Evolutionary conservation across 1,140 invertebrate genomes (phyloP), one percentile per base, ranked within the genome.

Genomic region (Papilio xuthus): DNA sequence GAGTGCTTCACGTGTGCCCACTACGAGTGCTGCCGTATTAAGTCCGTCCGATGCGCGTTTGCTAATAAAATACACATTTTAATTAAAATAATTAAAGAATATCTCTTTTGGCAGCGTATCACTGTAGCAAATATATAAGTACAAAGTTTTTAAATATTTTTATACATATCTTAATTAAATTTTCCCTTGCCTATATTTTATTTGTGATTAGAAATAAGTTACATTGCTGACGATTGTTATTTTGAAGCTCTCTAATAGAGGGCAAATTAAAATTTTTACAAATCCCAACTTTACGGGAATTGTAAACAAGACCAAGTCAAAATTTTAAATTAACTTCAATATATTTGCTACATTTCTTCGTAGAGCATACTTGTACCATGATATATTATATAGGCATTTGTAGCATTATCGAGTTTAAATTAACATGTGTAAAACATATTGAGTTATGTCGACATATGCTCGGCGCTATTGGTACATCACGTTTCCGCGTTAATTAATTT

Each of bases 51-150:
- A n/a, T 20, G n/a, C 50, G 50, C 50, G 50, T 20, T 10, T 28
- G 9, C 56, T 26, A 26, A 26, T 26, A 10, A 26, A 60, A 60
- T 60, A 13, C 20, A 60, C 23, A 60, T 26, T 60, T 60, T 60
- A 60, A 60, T 60, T 60, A 60, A 28, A 60, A 60, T 60, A 60
- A 60, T 60, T 26, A 60, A 60, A 26, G 10, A 60, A 23, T 12
- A 26, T 26, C 56, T 60, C 56, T 26, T 60, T 20, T 8, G 56
- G n/a, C n/a, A 60, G 9, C 15, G 9, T 60, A 4, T 60, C 12
- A 60, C 26, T 13, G 56, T 12, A 4, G 23, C 56, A 26, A 12
- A 60, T 15, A 0, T 26, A 26, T n/a, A n/a, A n/a, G n/a, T 60
- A 26, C 56, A 26, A 6, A 60, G 56, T 10, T 60, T 60, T 26